Percentiles rank a stretch among this genome's conserved stretches.
These are phyloP conservation scores for Pelobates fuscus DNA, from an alignment of 2,113 vertebrate species.

Conservation along the genomic window DNA sequence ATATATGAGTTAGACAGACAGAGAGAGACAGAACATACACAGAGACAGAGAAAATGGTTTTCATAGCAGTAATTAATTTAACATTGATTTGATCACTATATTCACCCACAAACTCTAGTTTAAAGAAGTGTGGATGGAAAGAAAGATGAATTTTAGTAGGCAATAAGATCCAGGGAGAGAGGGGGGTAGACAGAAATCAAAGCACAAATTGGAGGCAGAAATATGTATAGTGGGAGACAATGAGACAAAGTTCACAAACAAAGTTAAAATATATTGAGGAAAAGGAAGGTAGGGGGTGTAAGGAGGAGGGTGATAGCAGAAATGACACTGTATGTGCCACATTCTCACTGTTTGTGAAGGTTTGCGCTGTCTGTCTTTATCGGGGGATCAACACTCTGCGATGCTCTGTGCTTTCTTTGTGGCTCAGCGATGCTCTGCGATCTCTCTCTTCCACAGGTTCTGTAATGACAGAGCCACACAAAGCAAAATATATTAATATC, in stretches of 20 bases:
- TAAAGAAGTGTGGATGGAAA: too few relatives aligned
- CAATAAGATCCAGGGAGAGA: too few relatives aligned
- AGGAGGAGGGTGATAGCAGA: not conserved
- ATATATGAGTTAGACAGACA: not conserved
- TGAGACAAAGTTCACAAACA: not conserved
- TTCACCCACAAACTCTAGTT: not conserved
- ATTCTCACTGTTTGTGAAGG: constrained; percentile 35
- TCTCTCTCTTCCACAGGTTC: constrained; percentile 35
- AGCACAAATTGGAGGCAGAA: too few relatives aligned
- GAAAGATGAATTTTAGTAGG: too few relatives aligned
- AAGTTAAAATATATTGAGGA: not conserved
- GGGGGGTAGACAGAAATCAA: too few relatives aligned
- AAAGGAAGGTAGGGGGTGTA: not conserved
- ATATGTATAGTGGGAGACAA: not conserved
- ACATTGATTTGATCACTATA: not conserved
- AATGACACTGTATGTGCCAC: not conserved
- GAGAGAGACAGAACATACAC: not conserved
- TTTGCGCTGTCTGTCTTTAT: not conserved
- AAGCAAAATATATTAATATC: constrained; percentile 35
- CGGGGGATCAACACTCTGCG: not conserved
- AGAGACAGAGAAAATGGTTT: not conserved
- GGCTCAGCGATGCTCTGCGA: constrained; percentile 12
- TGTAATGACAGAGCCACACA: constrained; percentile 19
- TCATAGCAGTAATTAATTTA: not conserved
- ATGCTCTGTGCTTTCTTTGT: not conserved